These are phyloP conservation scores for Crenichthys baileyi DNA, from an alignment of 2,797 vertebrate genomes.

Conservation along the genomic window DNA sequence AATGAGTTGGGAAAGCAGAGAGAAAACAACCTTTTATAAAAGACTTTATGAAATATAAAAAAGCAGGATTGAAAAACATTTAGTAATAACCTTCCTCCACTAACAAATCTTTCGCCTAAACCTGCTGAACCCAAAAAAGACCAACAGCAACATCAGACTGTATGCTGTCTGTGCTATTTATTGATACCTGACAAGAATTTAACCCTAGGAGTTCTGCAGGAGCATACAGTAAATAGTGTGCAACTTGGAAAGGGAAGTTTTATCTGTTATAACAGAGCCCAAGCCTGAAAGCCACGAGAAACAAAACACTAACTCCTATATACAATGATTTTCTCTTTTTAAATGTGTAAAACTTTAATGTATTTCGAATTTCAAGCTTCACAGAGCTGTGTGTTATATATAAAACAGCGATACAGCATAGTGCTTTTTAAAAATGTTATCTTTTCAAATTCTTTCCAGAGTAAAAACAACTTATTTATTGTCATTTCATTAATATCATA, in stretches of 20 bases:
- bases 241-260: neutral
- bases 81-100: neutral
- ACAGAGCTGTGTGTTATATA: neutral
- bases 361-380: neutral
- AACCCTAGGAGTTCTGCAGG: neutral
- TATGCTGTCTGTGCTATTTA: neutral
- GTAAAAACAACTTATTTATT: no score
- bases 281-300: neutral
- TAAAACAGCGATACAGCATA: neutral
- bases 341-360: neutral
- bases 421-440: no score
- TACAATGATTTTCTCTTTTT: neutral
- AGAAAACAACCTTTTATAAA: constrained; percentile 40
- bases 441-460: no score
- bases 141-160: neutral
- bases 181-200: neutral
- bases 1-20: constrained; percentile 37
- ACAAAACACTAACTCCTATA: neutral
- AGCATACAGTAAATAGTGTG: neutral
- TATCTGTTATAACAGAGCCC: neutral
- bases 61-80: constrained; percentile 5
- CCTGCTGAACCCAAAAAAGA: neutral
- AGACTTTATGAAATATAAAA: constrained; percentile 23
- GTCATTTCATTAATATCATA: no score
- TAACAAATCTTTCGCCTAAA: neutral